Base-by-base conservation (phyloP, 2,797 vertebrate species). In the Channa striata region DNA sequence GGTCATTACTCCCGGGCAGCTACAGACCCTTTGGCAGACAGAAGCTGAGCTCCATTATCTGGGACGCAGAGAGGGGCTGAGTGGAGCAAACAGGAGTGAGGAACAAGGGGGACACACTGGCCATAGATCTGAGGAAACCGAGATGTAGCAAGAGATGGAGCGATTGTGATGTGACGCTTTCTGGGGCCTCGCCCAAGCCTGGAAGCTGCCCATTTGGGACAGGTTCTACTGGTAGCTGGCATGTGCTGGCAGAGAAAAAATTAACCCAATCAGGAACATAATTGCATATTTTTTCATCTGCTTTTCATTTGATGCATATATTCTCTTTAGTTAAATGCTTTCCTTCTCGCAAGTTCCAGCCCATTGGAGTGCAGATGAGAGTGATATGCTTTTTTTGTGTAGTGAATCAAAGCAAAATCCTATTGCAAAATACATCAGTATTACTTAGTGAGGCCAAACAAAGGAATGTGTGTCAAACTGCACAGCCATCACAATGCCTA, bases 291-390 rank as follows among this genome's bases (percentile, higher is more conserved):
- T 91, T 93, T 93, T 94, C 89, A 92, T 93, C 89, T 89, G 86
- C 75, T 92, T 91, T 93, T 92, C 81, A 93, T 94, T 94, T 94
- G 94, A 94, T 95, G 92, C 92, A 95, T 94, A 94, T 93, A 95
- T 94, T 95, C 93, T 90, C 93, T 95, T 94, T 95, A 90, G 90
- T 95, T 93, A 92, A 91, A 92, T 81, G 61, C 83, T 81, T 81
- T 77, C 54, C 67, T 84, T 76, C 82, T 80, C 51, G 46, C 74
- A 67, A 72, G 77, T 78, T 87, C 84, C 87, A 83, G 76, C 78
- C 72, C 85, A 81, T 78, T 91, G 87, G 86, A 81, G 76, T 83
- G 79, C 53, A 87, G 80, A 92, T 90, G 81, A 89, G 81, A 88
- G 81, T 21, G 81, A 40, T 64, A 8, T 58, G 82, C 25, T 83